Evolutionary conservation across 1,140 invertebrate species (phyloP).

Genomic region (Drosophila nikananu): DNA sequence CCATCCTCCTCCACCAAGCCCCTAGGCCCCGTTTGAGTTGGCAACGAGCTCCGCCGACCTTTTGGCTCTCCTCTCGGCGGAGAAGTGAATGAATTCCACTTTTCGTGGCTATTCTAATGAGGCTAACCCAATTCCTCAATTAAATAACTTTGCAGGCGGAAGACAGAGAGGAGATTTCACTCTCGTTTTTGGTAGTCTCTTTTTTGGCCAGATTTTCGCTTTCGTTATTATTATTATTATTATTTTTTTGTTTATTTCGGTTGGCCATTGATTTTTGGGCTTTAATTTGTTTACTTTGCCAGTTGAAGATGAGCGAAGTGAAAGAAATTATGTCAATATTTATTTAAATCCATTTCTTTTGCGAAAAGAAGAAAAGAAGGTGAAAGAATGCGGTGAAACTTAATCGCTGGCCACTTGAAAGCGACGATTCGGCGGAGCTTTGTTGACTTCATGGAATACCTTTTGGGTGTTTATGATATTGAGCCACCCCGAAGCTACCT

Average conservation of each 20-base stretch:
- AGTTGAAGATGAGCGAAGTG: conserved; percentile 30
- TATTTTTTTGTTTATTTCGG: conserved; percentile 14
- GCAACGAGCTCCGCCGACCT: conserved; percentile 21
- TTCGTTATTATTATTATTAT: conserved; percentile 7
- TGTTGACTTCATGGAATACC: conserved; percentile 60
- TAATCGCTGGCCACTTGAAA: conserved; percentile 70
- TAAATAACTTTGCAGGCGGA: conserved; percentile 62
- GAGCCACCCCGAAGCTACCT: not conserved
- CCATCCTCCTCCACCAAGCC: not conserved
- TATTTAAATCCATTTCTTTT: conserved; percentile 83
- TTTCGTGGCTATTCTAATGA: conserved; percentile 49
- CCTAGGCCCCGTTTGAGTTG: conserved; percentile 15
- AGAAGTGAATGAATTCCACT: conserved; percentile 23
- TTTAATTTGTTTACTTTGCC: conserved; percentile 46
- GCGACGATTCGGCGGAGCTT: conserved; percentile 32
- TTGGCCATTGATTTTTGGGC: conserved; percentile 25
- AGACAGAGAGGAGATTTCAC: conserved; percentile 67
- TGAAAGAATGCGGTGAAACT: conserved; percentile 67
- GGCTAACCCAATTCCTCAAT: conserved; percentile 57
- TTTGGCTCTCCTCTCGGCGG: conserved; percentile 15
- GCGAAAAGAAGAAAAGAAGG: conserved; percentile 24
- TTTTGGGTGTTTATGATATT: conserved; percentile 26
- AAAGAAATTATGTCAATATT: conserved; percentile 83
- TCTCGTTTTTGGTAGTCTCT: conserved; percentile 65
- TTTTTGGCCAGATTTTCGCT: conserved; percentile 29